These are phyloP conservation scores for Drosophila equinoxialis DNA, from an alignment of 1,140 invertebrate genomes.

Conservation along the genomic window DNA sequence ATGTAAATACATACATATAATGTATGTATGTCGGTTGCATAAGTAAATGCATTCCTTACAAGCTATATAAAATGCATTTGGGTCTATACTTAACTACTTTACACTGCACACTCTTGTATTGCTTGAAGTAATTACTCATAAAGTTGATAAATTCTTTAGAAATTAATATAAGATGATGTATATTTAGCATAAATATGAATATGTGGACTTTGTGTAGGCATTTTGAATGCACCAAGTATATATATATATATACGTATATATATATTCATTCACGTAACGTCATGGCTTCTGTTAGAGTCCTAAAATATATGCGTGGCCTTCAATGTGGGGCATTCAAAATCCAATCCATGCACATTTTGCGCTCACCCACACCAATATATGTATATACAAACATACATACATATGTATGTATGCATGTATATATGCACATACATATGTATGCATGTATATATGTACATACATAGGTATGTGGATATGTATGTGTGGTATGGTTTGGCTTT, in stretches of 20 bases:
- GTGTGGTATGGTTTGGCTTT: neutral
- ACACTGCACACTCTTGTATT: too few species aligned
- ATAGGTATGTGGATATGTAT: slow-evolving; percentile 3
- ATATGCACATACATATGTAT: neutral
- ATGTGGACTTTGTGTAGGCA: too few species aligned
- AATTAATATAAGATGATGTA: neutral
- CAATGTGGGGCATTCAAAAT: slow-evolving; percentile 16
- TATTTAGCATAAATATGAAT: neutral
- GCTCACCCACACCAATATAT: neutral
- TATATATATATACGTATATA: neutral
- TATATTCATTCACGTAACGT: slow-evolving; percentile 20
- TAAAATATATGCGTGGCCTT: slow-evolving; percentile 11
- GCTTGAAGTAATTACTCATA: too few species aligned
- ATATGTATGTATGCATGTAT: neutral
- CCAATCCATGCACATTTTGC: slow-evolving; percentile 7
- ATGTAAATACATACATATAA: too few species aligned
- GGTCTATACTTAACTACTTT: too few species aligned
- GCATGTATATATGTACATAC: neutral
- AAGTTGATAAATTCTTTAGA: neutral
- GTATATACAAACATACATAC: neutral
- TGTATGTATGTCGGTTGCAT: too few species aligned
- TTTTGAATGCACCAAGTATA: neutral
- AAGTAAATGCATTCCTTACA: too few species aligned
- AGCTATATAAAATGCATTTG: too few species aligned
- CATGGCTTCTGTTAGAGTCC: neutral